Evolutionary conservation across 2,888 invertebrate genomes (phyloP).

Genomic region (Ecdyonurus torrentis): DNA sequence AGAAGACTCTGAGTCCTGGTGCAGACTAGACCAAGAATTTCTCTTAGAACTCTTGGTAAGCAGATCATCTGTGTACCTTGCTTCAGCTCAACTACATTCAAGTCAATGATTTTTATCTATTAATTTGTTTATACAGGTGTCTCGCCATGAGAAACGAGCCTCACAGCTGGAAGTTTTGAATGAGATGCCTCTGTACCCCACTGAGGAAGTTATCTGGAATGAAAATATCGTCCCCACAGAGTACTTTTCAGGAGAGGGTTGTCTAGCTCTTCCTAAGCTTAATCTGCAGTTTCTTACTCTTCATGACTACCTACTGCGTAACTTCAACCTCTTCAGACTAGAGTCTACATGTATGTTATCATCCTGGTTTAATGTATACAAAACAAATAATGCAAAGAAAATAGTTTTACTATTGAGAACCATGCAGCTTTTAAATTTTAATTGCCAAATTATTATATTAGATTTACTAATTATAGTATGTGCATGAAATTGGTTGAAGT

Average conservation of each 20-base stretch:
- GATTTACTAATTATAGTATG: too few species aligned
- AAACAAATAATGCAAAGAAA: neutral
- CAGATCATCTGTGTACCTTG: neutral
- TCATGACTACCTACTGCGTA: conserved; percentile 92
- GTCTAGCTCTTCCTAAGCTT: conserved; percentile 88
- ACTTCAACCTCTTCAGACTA: conserved; percentile 91
- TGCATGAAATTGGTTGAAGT: too few species aligned
- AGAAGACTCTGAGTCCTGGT: conserved; percentile 51
- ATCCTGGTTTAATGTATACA: neutral
- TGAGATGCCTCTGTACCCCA: conserved; percentile 96
- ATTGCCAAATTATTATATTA: neutral
- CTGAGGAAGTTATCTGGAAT: conserved; percentile 97
- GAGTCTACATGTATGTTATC: conserved; percentile 83
- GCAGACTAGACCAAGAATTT: conserved; percentile 61
- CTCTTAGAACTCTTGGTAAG: conserved; percentile 71
- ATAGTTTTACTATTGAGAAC: too few species aligned
- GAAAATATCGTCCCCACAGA: conserved; percentile 97
- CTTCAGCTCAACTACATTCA: too few species aligned
- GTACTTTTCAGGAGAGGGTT: conserved; percentile 90
- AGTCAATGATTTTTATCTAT: neutral
- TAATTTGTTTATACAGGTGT: conserved; percentile 43
- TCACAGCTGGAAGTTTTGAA: conserved; percentile 91
- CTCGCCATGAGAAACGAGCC: conserved; percentile 69
- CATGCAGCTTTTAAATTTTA: too few species aligned
- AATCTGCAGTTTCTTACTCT: conserved; percentile 96